A percentile compares a stretch with the other conserved stretches of the same genome.
These are phyloP conservation scores for Sebastes iracundus DNA, from an alignment of 2,797 vertebrate species.

Conservation along the genomic window DNA sequence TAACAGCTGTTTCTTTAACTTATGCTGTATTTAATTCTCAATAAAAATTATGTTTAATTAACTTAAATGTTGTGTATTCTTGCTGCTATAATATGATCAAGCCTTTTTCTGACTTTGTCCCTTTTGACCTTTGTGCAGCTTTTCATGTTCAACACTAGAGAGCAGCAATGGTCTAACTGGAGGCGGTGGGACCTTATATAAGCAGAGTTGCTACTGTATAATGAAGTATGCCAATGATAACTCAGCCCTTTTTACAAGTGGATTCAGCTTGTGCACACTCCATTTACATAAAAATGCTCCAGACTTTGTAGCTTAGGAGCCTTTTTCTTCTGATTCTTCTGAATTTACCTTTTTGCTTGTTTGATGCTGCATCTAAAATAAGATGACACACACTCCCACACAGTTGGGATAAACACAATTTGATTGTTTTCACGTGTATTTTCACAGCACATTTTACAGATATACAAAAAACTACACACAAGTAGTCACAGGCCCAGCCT, in stretches of 20 bases:
- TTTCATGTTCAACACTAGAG: slow-evolving; percentile 67
- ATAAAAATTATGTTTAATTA: background rate
- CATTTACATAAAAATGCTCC: slow-evolving; percentile 45
- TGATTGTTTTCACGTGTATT: slow-evolving; percentile 22
- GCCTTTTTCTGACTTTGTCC: slow-evolving; percentile 66
- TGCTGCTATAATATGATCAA: background rate
- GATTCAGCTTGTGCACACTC: slow-evolving; percentile 63
- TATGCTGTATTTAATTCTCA: background rate
- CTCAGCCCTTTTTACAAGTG: slow-evolving; percentile 68
- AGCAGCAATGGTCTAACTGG: slow-evolving; percentile 63
- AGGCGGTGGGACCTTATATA: slow-evolving; percentile 62
- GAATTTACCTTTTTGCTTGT: slow-evolving; percentile 16
- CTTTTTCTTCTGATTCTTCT: slow-evolving; percentile 32
- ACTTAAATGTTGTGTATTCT: background rate
- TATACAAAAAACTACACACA: background rate
- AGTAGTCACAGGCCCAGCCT: slow-evolving; percentile 33
- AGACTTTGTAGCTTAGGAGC: slow-evolving; percentile 37
- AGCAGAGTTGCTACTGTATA: slow-evolving; percentile 65
- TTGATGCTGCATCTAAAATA: slow-evolving; percentile 17
- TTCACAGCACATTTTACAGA: slow-evolving; percentile 5
- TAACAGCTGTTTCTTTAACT: background rate
- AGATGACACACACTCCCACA: background rate
- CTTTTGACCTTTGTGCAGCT: slow-evolving; percentile 69
- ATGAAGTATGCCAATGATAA: slow-evolving; percentile 75
- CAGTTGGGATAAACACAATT: background rate